These are phyloP conservation scores for Theonella swinhoei DNA, from an alignment of 37 sponge, comb jelly and placozoan species.

Conservation along the genomic window DNA sequence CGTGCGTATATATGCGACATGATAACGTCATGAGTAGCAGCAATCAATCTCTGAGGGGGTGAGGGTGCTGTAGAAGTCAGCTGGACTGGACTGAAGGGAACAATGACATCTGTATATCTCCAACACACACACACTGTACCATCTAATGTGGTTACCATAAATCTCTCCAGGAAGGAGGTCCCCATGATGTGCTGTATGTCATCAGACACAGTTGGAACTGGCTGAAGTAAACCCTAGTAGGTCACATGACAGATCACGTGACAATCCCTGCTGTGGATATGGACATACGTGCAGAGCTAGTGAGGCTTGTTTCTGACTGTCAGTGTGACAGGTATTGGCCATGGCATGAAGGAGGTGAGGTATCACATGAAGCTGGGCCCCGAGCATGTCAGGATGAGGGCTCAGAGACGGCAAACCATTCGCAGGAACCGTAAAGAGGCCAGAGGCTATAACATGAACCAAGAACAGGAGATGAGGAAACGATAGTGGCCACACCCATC, in stretches of 20 bases:
- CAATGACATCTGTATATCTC: slow-evolving; percentile 7
- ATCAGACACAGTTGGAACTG: slow-evolving; percentile 3
- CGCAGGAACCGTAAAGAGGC: background rate
- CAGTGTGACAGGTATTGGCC: slow-evolving; percentile 73
- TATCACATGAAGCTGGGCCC: slow-evolving; percentile 77
- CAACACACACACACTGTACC: background rate
- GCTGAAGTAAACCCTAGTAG: slow-evolving; percentile 37
- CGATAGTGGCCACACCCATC: background rate
- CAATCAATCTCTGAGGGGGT: slow-evolving; percentile 55
- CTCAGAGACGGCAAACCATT: background rate
- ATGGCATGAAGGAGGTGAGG: slow-evolving; percentile 77
- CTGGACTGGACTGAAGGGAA: slow-evolving; percentile 43
- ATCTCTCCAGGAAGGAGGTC: slow-evolving; percentile 18
- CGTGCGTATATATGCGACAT: too few relatives aligned
- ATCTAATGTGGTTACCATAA: slow-evolving; percentile 28
- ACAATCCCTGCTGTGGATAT: background rate
- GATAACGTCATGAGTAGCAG: too few relatives aligned
- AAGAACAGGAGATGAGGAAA: background rate
- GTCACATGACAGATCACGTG: too few relatives aligned
- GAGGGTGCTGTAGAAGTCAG: slow-evolving; percentile 28
- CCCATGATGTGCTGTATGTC: slow-evolving; percentile 33
- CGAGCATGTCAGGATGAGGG: slow-evolving; percentile 44
- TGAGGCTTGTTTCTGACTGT: slow-evolving; percentile 90
- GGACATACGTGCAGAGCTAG: slow-evolving; percentile 68
- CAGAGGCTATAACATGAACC: background rate